These are phyloP conservation scores for Engraulis encrasicolus DNA, from an alignment of 2,113 vertebrate species.

Conservation along the genomic window DNA sequence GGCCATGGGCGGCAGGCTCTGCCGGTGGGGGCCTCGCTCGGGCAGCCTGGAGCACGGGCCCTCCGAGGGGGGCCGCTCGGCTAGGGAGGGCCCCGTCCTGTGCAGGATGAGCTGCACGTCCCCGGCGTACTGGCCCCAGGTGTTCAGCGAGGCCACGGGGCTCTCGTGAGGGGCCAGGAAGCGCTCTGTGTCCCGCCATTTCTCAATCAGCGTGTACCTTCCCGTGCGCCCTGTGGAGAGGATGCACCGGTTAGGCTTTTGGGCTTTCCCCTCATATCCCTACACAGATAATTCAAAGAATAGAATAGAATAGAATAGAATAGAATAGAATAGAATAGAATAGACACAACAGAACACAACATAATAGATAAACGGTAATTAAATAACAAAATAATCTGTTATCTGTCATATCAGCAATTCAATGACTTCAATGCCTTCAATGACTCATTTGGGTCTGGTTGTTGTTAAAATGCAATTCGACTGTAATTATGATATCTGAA, in stretches of 20 bases:
- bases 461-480: not conserved
- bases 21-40: slow-evolving; percentile 89
- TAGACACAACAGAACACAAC: no score
- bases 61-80: slow-evolving; percentile 90
- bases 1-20: slow-evolving; percentile 91
- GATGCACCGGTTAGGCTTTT: not conserved
- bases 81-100: slow-evolving; percentile 91
- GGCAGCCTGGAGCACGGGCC: slow-evolving; percentile 84
- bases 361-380: no score
- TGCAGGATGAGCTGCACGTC: slow-evolving; percentile 94
- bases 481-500: not conserved
- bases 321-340: no score
- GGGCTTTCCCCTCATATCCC: not conserved
- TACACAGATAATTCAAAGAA: no score
- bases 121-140: slow-evolving; percentile 96
- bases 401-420: no score
- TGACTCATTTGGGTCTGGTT: not conserved
- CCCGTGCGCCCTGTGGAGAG: slow-evolving; percentile 86
- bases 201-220: slow-evolving; percentile 93
- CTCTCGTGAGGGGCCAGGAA: slow-evolving; percentile 93
- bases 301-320: no score
- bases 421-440: no score
- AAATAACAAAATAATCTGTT: no score
- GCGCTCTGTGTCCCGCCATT: slow-evolving; percentile 94
- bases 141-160: slow-evolving; percentile 92